Base-by-base conservation (phyloP, 1,140 invertebrate species). In the Cotesia vestalis region DNA sequence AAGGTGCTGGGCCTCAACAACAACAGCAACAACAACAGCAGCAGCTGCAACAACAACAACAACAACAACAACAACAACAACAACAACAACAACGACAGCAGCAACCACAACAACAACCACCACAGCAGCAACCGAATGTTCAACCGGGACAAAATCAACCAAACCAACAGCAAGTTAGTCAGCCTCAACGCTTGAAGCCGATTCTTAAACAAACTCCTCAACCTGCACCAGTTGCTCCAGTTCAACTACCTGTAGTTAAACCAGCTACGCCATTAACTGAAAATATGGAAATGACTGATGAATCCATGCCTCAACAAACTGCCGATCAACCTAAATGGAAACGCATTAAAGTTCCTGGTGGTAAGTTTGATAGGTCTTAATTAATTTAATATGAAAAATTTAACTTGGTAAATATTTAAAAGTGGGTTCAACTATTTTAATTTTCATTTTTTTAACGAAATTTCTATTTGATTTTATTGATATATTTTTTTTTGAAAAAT, bases 271-370 rank as follows among this genome's bases (percentile, higher is more conserved):
- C 3, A 9, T 0, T n/a, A 14, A 35, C 4, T 46, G 67, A 69
- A 5, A 40, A 4, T 35, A 9, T 35, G 14, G 40, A 11, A 11
- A 20, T 36, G 0, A 63, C 35, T 12, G 61, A 66, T 57, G 36
- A 40, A 3, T 27, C 60, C 0, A 61, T 35, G 57, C 6, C 71
- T 14, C 53, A 60, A 52, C 52, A 46, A 5, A 59, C 36, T n/a
- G 80, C 84, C 14, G 74, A 51, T n/a, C 72, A 78, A 55, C 80
- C 81, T 35, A 82, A 77, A 66, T 84, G 84, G 84, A 85, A 80
- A 55, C 81, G 83, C 11, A 83, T 20, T 4, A 71, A 85, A 35
- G 70, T 77, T 27, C 79, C 82, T 60, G 84, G 83, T 59, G 80
- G 84, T 85, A 77, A 83, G 80, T 83, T 76, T n/a, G 40, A 53